Conservation (phyloP, 2,888 invertebrate species). For the Thymelicus acteon region DNA sequence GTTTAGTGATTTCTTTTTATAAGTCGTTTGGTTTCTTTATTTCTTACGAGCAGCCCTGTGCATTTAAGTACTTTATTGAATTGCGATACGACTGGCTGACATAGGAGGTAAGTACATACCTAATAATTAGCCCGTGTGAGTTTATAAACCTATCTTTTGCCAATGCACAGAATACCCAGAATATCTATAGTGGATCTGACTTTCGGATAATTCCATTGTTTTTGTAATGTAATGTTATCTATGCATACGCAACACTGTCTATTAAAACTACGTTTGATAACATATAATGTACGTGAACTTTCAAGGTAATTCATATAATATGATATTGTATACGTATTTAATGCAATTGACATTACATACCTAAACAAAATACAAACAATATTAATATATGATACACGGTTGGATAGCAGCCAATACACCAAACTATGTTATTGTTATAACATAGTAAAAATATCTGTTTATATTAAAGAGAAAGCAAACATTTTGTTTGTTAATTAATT, state of each 20-base stretch:
- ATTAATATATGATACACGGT: slow-evolving; percentile 38
- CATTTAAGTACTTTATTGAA: slow-evolving; percentile 23
- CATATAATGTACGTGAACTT: slow-evolving; percentile 53
- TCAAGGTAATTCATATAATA: slow-evolving; percentile 61
- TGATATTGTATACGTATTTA: slow-evolving; percentile 52
- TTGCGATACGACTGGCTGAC: slow-evolving; percentile 20
- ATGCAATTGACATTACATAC: slow-evolving; percentile 15
- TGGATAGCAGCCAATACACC: slow-evolving; percentile 48
- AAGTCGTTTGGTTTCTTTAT: slow-evolving; percentile 37
- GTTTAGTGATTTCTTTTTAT: slow-evolving; percentile 60
- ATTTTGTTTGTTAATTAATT: neutral
- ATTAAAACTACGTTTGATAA: slow-evolving; percentile 19
- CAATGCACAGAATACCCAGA: neutral
- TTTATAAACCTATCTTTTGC: neutral
- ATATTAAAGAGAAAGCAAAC: neutral
- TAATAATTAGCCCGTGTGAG: neutral
- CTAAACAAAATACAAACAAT: slow-evolving; percentile 30
- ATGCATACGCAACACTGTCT: slow-evolving; percentile 26
- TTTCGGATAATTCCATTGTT: slow-evolving; percentile 21
- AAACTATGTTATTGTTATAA: slow-evolving; percentile 7
- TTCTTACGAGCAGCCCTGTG: slow-evolving; percentile 20
- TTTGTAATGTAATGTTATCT: slow-evolving; percentile 38
- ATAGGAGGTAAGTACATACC: slow-evolving; percentile 15
- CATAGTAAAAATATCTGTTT: neutral
- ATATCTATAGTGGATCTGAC: slow-evolving; percentile 3